Base-by-base conservation (phyloP, 2,888 invertebrate genomes). In the Drosophila leonis region DNA sequence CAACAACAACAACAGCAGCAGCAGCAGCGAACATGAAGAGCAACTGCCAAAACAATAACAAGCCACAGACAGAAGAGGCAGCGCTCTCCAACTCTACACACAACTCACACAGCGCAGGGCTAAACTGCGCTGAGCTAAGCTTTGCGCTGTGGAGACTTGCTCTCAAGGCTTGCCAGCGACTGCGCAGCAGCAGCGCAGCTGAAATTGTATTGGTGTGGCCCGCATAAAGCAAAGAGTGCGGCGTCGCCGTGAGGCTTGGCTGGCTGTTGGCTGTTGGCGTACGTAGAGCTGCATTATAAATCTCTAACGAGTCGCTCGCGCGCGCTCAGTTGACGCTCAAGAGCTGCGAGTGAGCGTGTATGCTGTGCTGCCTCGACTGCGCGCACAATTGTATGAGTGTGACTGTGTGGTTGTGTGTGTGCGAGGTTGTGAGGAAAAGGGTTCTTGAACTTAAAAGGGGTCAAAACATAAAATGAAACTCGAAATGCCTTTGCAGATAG, bases 371-470 rank as follows among this genome's bases (percentile, higher is more conserved):
- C 72, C 46, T 62, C 60, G 62, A 41, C 66, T 63, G 48, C 52
- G 65, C 48, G 29, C 29, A n/a, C n/a, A 48, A n/a, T n/a, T 29
- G 48, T 70, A 70, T 74, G 37, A 75, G 75, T 67, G 75, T 67
- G 78, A 56, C 65, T 78, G 29, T n/a, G 72, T 60, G 54, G 52
- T 51, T 48, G 62, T 56, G 52, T 65, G 70, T 72, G 59, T 66
- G 70, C 69, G 73, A 72, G 74, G 80, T 78, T 85, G 88, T 76
- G 88, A 86, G 88, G 82, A 91, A 91, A 91, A 91, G 91, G 91
- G 91, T 91, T 91, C 92, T 91, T 91, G 91, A 91, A 91, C 91
- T 91, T 91, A 91, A 91, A 91, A 90, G 92, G 90, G 91, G 91
- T 91, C 91, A 91, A 85, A 90, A 88, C 83, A 86, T 83, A 90